Evolutionary conservation across 2,797 vertebrate genomes (phyloP).

Genomic region (Harpagifer antarcticus): DNA sequence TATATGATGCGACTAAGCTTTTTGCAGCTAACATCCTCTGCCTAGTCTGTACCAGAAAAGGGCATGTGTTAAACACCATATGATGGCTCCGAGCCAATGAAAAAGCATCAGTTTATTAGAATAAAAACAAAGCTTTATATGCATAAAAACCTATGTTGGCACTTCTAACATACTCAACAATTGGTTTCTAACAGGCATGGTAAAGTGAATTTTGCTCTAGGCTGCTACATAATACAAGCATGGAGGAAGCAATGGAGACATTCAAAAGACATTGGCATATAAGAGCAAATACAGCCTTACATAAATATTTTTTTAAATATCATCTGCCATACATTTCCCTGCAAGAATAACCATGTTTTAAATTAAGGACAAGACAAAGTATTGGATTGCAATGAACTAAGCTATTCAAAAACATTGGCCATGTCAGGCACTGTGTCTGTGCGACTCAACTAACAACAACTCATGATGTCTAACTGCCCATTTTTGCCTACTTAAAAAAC

Average conservation of each 20-base stretch:
- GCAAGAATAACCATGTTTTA: not conserved
- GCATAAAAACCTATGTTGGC: not conserved
- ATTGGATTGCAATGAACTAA: not conserved
- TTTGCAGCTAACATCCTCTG: conserved; percentile 35
- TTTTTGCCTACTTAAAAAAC: not conserved
- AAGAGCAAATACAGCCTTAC: not conserved
- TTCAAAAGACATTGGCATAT: not conserved
- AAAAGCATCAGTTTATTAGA: conserved; percentile 10
- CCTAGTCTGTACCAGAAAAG: conserved; percentile 14
- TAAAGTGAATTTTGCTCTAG: not conserved
- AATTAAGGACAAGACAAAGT: not conserved
- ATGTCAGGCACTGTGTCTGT: not conserved
- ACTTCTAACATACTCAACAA: conserved; percentile 1
- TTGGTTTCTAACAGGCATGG: not conserved
- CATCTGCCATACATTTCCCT: not conserved
- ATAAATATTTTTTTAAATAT: not conserved
- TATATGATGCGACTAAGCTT: conserved; percentile 36
- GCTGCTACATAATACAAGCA: not conserved
- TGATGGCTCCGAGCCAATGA: conserved; percentile 25
- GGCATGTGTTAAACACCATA: conserved; percentile 27
- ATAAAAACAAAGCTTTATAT: conserved; percentile 8
- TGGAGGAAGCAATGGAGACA: not conserved
- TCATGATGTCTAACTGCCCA: not conserved
- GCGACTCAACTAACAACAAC: conserved; percentile 1
- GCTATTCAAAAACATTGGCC: not conserved